phyloP scores from a whole-genome alignment of 2,113 vertebrate species.

The Oncorhynchus nerka region DNA sequence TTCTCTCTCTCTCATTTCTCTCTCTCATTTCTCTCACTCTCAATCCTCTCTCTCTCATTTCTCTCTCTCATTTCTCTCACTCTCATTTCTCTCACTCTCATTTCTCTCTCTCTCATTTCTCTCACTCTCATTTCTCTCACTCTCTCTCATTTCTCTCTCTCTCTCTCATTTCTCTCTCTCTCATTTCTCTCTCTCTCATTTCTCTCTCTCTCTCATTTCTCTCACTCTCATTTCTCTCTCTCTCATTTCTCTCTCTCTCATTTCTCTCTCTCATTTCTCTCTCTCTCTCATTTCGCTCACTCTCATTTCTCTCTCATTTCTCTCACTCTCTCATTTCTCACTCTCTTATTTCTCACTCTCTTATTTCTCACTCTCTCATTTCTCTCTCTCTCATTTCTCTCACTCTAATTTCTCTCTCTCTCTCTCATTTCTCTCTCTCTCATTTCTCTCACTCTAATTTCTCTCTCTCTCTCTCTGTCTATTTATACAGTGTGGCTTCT shows the following conservation, averaged over 20 bases:
- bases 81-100: too few species aligned
- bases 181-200: too few species aligned
- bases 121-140: too few species aligned
- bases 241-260: background rate
- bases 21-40: too few species aligned
- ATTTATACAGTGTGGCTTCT: background rate
- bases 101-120: too few species aligned
- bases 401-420: too few species aligned
- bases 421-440: background rate
- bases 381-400: background rate
- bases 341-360: background rate
- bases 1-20: background rate
- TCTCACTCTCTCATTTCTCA: background rate
- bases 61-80: too few species aligned
- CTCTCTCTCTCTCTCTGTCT: background rate
- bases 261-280: background rate
- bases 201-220: too few species aligned
- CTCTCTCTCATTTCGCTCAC: background rate
- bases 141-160: too few species aligned
- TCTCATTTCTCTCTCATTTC: background rate
- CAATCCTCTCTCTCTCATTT: too few species aligned
- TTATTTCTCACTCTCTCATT: background rate
- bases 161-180: too few species aligned
- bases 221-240: background rate
- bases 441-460: background rate